Evolutionary conservation across 2,113 vertebrate genomes (phyloP).

Genomic region (Grus americana): DNA sequence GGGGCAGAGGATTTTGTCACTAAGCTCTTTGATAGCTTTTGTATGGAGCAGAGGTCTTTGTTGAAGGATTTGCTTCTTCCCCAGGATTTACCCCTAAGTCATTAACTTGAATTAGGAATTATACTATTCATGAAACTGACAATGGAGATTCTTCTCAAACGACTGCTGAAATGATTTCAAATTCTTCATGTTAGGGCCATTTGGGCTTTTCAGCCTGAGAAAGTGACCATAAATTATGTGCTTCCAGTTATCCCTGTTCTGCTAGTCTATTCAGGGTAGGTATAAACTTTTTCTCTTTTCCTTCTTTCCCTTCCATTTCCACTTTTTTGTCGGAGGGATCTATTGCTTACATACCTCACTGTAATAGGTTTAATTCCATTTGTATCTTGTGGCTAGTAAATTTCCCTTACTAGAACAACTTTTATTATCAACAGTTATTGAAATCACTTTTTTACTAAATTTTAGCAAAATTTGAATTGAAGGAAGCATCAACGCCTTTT

Average conservation of each 20-base stretch:
- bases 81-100: not conserved
- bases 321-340: not conserved
- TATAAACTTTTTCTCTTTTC: not conserved
- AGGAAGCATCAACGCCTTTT: not conserved
- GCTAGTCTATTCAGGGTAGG: not conserved
- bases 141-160: not conserved
- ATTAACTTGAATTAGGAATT: constrained; percentile 29
- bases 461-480: not conserved
- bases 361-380: not conserved
- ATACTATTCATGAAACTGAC: not conserved
- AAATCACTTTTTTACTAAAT: not conserved
- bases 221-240: not conserved
- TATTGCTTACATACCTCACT: not conserved
- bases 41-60: not conserved
- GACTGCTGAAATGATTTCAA: not conserved
- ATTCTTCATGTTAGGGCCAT: not conserved
- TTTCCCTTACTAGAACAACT: not conserved
- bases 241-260: not conserved
- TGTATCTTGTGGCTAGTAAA: not conserved
- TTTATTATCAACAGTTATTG: not conserved
- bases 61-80: constrained; percentile 9
- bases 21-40: constrained; percentile 10
- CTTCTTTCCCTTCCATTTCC: not conserved
- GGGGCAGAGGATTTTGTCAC: not conserved
- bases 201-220: not conserved